Conservation (phyloP, 2,888 invertebrate genomes). For the Clanis bilineata region DNA sequence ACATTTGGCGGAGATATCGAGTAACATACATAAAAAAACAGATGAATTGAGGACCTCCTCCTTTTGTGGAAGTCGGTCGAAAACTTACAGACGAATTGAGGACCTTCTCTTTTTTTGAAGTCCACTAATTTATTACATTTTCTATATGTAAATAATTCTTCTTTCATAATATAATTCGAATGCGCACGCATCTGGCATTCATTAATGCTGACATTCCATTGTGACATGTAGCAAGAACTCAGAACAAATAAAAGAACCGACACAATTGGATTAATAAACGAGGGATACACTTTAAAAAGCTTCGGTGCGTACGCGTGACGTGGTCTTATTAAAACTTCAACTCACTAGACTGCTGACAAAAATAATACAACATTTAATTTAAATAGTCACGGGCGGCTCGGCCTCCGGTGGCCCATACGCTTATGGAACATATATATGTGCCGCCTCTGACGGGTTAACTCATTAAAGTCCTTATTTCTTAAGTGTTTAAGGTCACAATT, state of each 20-base stretch:
- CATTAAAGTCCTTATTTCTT: conserved; percentile 26
- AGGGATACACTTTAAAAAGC: conserved; percentile 45
- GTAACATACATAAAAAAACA: no score
- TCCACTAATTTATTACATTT: no score
- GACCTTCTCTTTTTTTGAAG: no score
- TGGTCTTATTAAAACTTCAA: conserved; percentile 58
- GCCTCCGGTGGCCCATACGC: no score
- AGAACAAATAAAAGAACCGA: conserved; percentile 37
- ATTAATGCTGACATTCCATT: conserved; percentile 21
- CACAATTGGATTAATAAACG: conserved; percentile 51
- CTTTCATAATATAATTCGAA: neutral
- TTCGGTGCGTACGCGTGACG: conserved; percentile 43
- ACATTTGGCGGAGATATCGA: no score
- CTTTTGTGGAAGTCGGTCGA: no score
- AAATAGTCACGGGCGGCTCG: no score
- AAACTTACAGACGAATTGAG: no score
- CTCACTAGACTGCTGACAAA: conserved; percentile 23
- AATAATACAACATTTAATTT: no score
- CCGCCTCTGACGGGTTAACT: no score
- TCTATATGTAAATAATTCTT: neutral
- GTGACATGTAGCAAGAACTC: conserved; percentile 23
- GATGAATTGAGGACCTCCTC: no score
- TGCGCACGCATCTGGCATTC: neutral
- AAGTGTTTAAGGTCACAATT: conserved; percentile 15
- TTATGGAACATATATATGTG: no score